Evolutionary conservation across 2,113 vertebrate species (phyloP), one percentile per base, ranked within the genome.

Genomic region (Phaethornis superciliosus): DNA sequence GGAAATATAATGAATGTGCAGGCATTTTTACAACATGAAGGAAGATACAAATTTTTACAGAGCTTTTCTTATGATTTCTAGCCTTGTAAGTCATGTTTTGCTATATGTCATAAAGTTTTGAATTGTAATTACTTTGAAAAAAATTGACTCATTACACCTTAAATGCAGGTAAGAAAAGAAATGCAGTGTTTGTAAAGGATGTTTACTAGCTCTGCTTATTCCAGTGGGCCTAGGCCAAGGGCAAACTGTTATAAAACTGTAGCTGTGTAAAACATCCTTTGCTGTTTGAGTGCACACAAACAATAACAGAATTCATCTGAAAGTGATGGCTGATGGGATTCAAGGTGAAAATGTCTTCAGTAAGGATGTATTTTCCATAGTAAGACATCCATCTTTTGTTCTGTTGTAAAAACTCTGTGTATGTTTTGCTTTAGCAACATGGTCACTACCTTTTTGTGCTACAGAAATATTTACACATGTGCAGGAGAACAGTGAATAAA

Each of bases 301-400:
- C 91, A 96, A 88, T 86, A 83, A 71, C 32, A 86, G 91, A 75
- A 91, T 46, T 56, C 4, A 0, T 78, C 82, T 65, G 85, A 26
- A 86, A 94, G 82, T 86, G 88, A 93, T 60, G 90, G 85, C 64
- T 95, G 94, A 85, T 90, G 91, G 79, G 85, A 83, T 79, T 86
- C 90, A 94, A 95, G 96, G 96, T 94, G 93, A 97, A 96, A 92
- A 81, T 72, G 88, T 90, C 92, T 86, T 86, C 40, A 71, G 72
- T 56, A 81, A 93, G 56, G 74, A 79, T 52, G n/a, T 72, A 13
- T 74, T 91, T 58, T 93, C 59, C 56, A 42, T 83, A 68, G 88
- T 22, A 78, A 95, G 69, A 30, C 72, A 60, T 64, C 32, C 56
- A 67, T 62, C 69, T 71, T 94, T 65, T 75, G 30, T 91, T 94